Evolutionary conservation across 2,113 vertebrate genomes (phyloP), one percentile per base, ranked within the genome.

Genomic region (Puntigrus tetrazona): DNA sequence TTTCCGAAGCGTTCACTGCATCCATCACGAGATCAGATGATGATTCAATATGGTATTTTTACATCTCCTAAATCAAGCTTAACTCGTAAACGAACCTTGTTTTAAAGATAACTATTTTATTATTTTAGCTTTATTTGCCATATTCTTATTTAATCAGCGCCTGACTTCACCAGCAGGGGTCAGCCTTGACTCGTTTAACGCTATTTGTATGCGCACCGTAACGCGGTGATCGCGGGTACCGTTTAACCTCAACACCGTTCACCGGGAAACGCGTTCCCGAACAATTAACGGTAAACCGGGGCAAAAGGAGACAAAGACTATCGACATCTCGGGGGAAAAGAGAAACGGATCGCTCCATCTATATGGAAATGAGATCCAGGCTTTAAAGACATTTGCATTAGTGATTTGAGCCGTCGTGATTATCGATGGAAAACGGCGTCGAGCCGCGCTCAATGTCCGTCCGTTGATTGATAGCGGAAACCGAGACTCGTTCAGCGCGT

Each of bases 81-180:
- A 4, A 41, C 38, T 9, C 3, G 22, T 57, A 47, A 0, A 41
- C 9, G 6, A 36, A 36, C 36, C 22, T 57, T n/a, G 22, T 55
- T 57, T n/a, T n/a, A 57, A 57, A 9, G 8, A 9, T 57, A 1
- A 7, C 22, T 59, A 25, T 59, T 59, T 59, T 59, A 25, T 47
- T 47, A 3, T 4, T 47, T 16, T 16, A 4, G 4, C 18, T 5
- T 50, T 18, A 16, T 52, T 18, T 18, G 6, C 5, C 20, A 7
- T 52, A 18, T 14, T 52, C 47, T 52, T 52, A 52, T 52, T 52
- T 20, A 1, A 20, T 52, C 18, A 20, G 31, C n/a, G 25, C 14
- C 69, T 45, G 2, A 45, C 4, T 3, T 14, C 10, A 34, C 79
- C 92, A 93, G 82, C 78, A 92, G 92, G 80, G 81, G 89, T 87